Conservation (phyloP, 1,140 invertebrate genomes). For the Ips typographus region DNA sequence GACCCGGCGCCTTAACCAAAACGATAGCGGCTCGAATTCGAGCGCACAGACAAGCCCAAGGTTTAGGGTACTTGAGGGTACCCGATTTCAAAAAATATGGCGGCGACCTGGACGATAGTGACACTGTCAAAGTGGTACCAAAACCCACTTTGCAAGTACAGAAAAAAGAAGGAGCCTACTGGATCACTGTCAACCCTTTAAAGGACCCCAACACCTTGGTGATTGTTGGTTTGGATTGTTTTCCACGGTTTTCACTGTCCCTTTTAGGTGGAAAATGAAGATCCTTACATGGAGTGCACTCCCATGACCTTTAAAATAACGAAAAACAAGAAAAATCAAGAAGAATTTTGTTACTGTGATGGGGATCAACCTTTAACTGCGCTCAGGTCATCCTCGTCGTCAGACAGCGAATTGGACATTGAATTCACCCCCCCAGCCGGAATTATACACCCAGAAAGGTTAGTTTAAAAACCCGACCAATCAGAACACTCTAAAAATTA, state of each 20-base stretch:
- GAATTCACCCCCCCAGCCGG: conserved; percentile 51
- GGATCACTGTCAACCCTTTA: conserved; percentile 59
- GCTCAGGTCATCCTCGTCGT: conserved; percentile 17
- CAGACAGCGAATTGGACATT: conserved; percentile 50
- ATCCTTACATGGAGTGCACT: conserved; percentile 60
- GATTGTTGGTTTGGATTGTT: not conserved
- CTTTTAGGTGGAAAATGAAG: conserved; percentile 51
- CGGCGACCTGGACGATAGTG: conserved; percentile 25
- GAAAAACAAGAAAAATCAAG: conserved; percentile 51
- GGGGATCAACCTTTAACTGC: conserved; percentile 21
- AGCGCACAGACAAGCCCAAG: conserved; percentile 51
- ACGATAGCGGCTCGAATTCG: conserved; percentile 56
- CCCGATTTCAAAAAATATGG: conserved; percentile 30
- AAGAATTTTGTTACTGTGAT: conserved; percentile 39
- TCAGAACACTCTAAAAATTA: no score
- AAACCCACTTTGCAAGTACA: conserved; percentile 59
- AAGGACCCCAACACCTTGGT: conserved; percentile 56
- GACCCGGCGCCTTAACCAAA: conserved; percentile 57
- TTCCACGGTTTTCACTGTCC: not conserved
- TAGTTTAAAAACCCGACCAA: no score
- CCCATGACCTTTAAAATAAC: conserved; percentile 60
- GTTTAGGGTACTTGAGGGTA: conserved; percentile 43
- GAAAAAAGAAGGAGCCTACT: conserved; percentile 59
- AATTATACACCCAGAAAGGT: conserved; percentile 46
- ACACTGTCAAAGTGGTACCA: conserved; percentile 51